Conservation (phyloP, 2,113 vertebrate species). For the Pygathrix nemaeus region DNA sequence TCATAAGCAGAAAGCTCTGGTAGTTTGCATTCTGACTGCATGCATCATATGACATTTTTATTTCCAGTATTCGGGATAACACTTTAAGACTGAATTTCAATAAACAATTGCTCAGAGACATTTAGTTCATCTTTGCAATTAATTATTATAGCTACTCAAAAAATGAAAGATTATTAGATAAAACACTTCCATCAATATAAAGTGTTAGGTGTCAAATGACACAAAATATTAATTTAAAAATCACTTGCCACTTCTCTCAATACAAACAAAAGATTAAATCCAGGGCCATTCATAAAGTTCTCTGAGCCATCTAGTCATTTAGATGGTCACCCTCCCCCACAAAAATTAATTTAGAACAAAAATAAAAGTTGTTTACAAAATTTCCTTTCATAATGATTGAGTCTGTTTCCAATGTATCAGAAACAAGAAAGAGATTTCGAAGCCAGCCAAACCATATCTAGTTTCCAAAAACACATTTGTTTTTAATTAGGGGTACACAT, state of each 20-base stretch:
- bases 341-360: slow-evolving; percentile 53
- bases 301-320: not conserved
- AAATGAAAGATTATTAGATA: slow-evolving; percentile 70
- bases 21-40: slow-evolving; percentile 74
- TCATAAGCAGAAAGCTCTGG: slow-evolving; percentile 78
- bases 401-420: slow-evolving; percentile 55
- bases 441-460: slow-evolving; percentile 43
- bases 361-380: slow-evolving; percentile 57
- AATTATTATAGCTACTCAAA: slow-evolving; percentile 72
- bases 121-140: slow-evolving; percentile 69
- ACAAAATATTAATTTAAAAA: slow-evolving; percentile 72
- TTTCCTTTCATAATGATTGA: slow-evolving; percentile 61
- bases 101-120: slow-evolving; percentile 80
- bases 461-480: slow-evolving; percentile 76
- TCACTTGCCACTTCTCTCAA: slow-evolving; percentile 43
- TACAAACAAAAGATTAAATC: slow-evolving; percentile 40
- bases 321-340: accelerated
- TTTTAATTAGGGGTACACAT: slow-evolving; percentile 75
- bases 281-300: slow-evolving; percentile 31
- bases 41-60: slow-evolving; percentile 69
- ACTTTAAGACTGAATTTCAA: slow-evolving; percentile 64
- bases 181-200: slow-evolving; percentile 67
- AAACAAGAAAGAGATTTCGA: slow-evolving; percentile 43
- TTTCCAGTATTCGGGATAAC: slow-evolving; percentile 54
- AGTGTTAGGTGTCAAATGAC: slow-evolving; percentile 46